Base-by-base conservation (phyloP, 2,888 invertebrate species). In the Cancer borealis region DNA sequence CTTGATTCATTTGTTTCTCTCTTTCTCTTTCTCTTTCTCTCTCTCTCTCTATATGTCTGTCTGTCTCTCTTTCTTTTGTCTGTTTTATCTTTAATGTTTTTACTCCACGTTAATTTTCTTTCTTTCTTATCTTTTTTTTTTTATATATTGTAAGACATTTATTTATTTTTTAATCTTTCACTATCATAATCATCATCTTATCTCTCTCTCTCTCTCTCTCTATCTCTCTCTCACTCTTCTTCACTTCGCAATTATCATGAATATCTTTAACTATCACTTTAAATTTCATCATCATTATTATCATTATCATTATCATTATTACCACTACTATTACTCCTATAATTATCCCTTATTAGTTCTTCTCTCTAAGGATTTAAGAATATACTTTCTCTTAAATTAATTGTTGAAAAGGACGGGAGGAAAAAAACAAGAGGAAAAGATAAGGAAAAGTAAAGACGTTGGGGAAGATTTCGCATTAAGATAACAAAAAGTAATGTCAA, bases 1-100 rank as follows among this genome's bases (percentile, higher is more conserved):
- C 79, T 79, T 79, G 79, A 79, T 79, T 79, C 30, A 79, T 79
- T 54, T 54, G 54, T 54, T 54, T 30, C 79, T 79, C 79, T 79
- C 79, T 79, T 30, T 30, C 30, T 79, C 10, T 30, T 8, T 79
- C 30, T 79, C 30, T 30, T 12, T 79, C 30, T 30, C 30, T 30
- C 79, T n/a, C 26, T 73, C n/a, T 73, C 26, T 73, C 21, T 73
- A 4, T n/a, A n/a, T n/a, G n/a, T n/a, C n/a, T n/a, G n/a, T n/a
- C n/a, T n/a, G n/a, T n/a, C n/a, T 73, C 26, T n/a, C 26, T 73
- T 2, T 26, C 1, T 54, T 54, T 54, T 54, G 17, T 54, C 17
- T 54, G 14, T 17, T 54, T 54, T 54, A 54, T 54, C 39, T 39
- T 39, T 39, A 39, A 39, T 39, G 39, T 39, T 39, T 39, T 39